Base-by-base conservation (phyloP, 2,113 vertebrate species). In the Pterophyllum scalare region DNA sequence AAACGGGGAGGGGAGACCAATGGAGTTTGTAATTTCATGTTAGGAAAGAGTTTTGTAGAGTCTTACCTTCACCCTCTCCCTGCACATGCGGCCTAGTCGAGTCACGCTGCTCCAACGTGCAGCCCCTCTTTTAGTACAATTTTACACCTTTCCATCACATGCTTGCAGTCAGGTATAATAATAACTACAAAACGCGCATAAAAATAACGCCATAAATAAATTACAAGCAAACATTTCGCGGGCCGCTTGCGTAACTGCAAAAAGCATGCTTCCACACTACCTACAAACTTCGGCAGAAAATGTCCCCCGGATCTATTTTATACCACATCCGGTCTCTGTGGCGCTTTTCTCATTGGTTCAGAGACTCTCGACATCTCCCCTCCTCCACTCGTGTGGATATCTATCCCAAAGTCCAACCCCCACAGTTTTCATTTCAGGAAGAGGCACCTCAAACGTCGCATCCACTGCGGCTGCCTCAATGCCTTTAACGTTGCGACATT, bases 401-500 rank as follows among this genome's bases (percentile, higher is more conserved):
- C 54, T 59, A 82, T 86, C 88, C 80, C 81, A 65, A 88, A 91
- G 90, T 91, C 91, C 93, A 88, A 33, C 92, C 93, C 91, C 90
- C 92, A 75, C 72, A 3, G 57, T 31, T 60, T 80, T 89, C 88
- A 92, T 81, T 92, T 87, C 93, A 95, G 94, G 94, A 95, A 95
- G 94, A 89, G 86, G 87, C 74, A 6, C 52, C 77, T 59, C 79
- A 20, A 79, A 46, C 79, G 62, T 26, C 59, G 58, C 33, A 4
- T 56, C 61, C 33, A 17, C 20, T 5, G 24, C 14, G 22, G 24
- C 70, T 60, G 54, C 46, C 40, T 61, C 76, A n/a, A 35, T 60
- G 60, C 28, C 17, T 56, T 59, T 8, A 35, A 24, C 58, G 57
- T 59, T 6, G 20, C 58, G 72, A 3, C 81, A 15, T 40, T 49